A percentile compares a stretch with the other conserved stretches of the same genome.
These are phyloP conservation scores for Sitta europaea DNA, from an alignment of 2,113 vertebrate species.

Conservation along the genomic window DNA sequence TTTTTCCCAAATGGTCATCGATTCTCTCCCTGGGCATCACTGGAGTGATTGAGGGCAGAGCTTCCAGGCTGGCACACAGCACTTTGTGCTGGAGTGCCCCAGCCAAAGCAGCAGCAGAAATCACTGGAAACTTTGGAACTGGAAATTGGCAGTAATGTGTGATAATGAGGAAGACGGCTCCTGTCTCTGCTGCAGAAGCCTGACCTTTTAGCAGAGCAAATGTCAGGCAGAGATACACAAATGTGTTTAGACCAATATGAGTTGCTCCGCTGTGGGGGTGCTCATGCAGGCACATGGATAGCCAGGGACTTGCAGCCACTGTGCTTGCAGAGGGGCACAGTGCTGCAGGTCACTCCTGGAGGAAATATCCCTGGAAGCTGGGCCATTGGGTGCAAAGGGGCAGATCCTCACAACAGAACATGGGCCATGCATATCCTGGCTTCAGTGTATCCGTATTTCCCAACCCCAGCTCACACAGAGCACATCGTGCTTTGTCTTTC, in stretches of 20 bases:
- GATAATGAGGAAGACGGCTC: constrained; percentile 49
- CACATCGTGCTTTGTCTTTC: background rate
- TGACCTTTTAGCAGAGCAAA: constrained; percentile 67
- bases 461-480: background rate
- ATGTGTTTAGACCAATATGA: constrained; percentile 48
- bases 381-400: background rate
- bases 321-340: background rate
- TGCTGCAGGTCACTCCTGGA: background rate
- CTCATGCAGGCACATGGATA: background rate
- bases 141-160: constrained; percentile 19
- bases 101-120: background rate
- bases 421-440: accelerated
- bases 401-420: background rate
- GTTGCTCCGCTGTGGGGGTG: background rate
- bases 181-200: background rate
- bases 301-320: background rate
- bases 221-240: constrained; percentile 59
- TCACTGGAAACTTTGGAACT: background rate
- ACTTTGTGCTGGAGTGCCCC: background rate
- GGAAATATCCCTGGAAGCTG: background rate
- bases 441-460: accelerated
- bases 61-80: background rate
- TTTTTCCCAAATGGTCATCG: background rate
- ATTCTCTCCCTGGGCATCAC: background rate
- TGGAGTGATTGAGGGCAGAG: background rate